Conservation (phyloP, 92 coral and sea anemone genomes). For the Heliopora coerulea region DNA sequence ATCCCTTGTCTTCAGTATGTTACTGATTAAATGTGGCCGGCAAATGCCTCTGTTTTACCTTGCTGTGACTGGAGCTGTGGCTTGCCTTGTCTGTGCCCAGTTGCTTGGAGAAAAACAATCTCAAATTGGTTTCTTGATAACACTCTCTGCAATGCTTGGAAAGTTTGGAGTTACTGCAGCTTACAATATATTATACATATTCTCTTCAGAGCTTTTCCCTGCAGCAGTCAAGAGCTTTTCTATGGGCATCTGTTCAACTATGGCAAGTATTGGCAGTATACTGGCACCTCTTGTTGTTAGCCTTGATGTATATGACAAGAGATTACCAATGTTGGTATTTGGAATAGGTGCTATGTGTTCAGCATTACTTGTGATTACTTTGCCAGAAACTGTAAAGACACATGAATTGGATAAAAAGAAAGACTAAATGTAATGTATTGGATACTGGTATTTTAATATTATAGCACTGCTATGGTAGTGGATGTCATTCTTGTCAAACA, state of each 20-base stretch:
- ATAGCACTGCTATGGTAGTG: too few species aligned
- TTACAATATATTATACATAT: slow-evolving; percentile 33
- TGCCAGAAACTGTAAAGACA: slow-evolving; percentile 10
- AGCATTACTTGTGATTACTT: slow-evolving; percentile 9
- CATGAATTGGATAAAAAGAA: slow-evolving; percentile 13
- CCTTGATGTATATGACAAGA: slow-evolving; percentile 29
- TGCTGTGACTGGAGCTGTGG: slow-evolving; percentile 7
- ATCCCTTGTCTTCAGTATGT: slow-evolving; percentile 5
- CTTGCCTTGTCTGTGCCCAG: slow-evolving; percentile 14
- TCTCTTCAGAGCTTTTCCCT: slow-evolving; percentile 30
- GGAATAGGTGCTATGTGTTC: slow-evolving; percentile 7
- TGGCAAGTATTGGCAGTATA: slow-evolving; percentile 11
- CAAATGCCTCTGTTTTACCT: slow-evolving; percentile 9
- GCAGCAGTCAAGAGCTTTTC: slow-evolving; percentile 17
- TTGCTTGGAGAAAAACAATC: neutral
- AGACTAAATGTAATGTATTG: neutral
- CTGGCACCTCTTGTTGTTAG: slow-evolving; percentile 26
- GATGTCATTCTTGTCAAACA: too few species aligned
- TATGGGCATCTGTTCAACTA: slow-evolving; percentile 24
- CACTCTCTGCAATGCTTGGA: slow-evolving; percentile 2
- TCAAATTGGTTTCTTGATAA: neutral
- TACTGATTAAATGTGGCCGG: slow-evolving; percentile 18
- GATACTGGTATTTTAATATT: neutral
- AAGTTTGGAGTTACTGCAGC: slow-evolving; percentile 29
- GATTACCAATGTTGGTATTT: slow-evolving; percentile 29